Percentiles rank a stretch among this genome's conserved stretches.
Conservation (phyloP, 2,113 vertebrate species). For the Rattus norvegicus region GRCr8 NC_086031.1:37469501-37470000, state of each 20-base stretch:
- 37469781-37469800: background rate
- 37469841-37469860: background rate
- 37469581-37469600: background rate
- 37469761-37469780: rapidly evolving
- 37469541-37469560: background rate
- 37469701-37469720: too few relatives aligned
- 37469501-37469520: background rate
- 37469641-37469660: background rate
- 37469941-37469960: background rate
- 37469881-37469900: background rate
- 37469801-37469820: background rate
- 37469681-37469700: background rate
- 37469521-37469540: too few relatives aligned
- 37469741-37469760: too few relatives aligned
- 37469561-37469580: rapidly evolving
- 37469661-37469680: background rate
- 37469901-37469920: background rate
- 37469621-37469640: too few relatives aligned
- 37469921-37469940: background rate
- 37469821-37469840: background rate
- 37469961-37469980: background rate
- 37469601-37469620: background rate
- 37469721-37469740: too few relatives aligned
- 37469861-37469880: background rate
- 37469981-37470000: background rate